Evolutionary conservation across 2,113 vertebrate species (phyloP).

Genomic region (Odocoileus hemionus): DNA sequence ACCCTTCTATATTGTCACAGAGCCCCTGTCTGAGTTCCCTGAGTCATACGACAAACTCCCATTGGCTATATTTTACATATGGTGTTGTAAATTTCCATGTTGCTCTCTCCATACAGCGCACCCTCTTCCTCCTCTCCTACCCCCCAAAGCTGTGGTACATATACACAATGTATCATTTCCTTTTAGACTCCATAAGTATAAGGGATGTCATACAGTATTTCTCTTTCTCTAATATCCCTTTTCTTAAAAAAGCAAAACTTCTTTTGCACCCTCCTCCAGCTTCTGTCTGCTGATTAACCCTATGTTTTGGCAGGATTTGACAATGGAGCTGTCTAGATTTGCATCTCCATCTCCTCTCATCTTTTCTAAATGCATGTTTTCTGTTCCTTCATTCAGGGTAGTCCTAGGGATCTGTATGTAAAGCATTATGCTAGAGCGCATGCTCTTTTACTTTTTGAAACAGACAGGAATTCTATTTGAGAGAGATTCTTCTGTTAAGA

Average conservation of each 20-base stretch:
- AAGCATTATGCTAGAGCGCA: not conserved
- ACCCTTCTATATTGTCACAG: not conserved
- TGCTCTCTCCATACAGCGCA: not conserved
- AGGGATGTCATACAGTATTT: not conserved
- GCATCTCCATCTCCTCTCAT: too few relatives aligned
- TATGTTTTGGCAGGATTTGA: not conserved
- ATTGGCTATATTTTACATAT: not conserved
- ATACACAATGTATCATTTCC: not conserved
- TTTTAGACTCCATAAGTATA: not conserved
- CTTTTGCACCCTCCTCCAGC: not conserved
- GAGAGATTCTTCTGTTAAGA: not conserved
- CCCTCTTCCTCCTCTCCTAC: not conserved
- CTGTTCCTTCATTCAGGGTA: not conserved
- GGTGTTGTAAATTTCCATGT: not conserved
- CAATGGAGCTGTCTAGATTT: not conserved
- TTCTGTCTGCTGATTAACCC: not conserved
- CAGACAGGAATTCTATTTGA: not conserved
- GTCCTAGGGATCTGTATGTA: not conserved
- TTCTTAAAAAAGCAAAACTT: not conserved
- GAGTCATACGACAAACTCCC: not conserved
- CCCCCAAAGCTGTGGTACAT: not conserved
- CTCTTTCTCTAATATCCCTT: not conserved
- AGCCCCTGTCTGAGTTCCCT: not conserved
- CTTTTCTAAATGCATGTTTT: not conserved
- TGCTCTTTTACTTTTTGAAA: not conserved